Percentiles rank a stretch among this genome's conserved stretches.
Conservation (phyloP, 1,140 invertebrate genomes). For the Lepidostoma basale region DNA sequence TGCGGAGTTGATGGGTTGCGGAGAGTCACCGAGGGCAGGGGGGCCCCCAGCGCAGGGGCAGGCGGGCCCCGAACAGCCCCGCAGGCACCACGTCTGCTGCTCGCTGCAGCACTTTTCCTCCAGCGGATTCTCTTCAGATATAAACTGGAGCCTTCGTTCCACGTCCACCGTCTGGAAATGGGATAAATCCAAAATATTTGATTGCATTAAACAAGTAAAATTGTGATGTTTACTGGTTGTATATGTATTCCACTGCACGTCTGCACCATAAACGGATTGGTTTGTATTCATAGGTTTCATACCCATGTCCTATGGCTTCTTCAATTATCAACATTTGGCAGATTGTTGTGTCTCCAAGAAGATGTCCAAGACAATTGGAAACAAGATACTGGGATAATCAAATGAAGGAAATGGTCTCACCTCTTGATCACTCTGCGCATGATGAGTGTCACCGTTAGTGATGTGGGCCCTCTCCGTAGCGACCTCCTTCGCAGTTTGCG, state of each 20-base stretch:
- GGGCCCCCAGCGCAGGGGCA: conserved; percentile 14
- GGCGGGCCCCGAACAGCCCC: not conserved
- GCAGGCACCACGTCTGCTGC: not conserved
- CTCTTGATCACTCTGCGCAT: conserved; percentile 1
- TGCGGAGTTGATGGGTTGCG: conserved; percentile 41
- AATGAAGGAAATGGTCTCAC: no score
- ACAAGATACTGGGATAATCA: no score
- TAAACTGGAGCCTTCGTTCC: conserved; percentile 5
- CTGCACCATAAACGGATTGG: no score
- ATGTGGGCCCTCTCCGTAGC: not conserved
- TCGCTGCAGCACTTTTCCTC: not conserved
- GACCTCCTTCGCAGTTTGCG: not conserved
- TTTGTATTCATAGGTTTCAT: no score
- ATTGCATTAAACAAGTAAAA: not conserved
- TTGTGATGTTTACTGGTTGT: no score
- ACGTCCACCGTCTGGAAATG: not conserved
- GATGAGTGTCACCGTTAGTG: not conserved
- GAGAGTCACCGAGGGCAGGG: conserved; percentile 32
- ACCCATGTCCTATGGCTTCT: no score
- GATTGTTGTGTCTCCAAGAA: no score
- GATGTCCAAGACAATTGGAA: no score
- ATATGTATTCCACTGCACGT: no score
- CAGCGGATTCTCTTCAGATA: conserved; percentile 10
- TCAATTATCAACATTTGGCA: no score
- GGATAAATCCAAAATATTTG: not conserved